Conservation (phyloP, 1,140 invertebrate species). For the Pseudomyrmex concolor region DNA sequence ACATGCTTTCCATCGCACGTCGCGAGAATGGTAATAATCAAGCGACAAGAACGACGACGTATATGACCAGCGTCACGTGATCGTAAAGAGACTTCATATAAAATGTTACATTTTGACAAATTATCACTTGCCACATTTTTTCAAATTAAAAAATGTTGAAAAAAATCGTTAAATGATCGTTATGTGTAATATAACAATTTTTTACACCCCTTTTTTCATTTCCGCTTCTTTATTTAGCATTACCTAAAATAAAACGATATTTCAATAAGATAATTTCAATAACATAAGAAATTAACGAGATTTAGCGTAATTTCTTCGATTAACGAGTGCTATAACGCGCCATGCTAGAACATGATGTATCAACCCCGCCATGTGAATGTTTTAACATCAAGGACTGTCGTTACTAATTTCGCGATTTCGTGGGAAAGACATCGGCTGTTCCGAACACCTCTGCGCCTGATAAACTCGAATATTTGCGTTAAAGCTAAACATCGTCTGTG, state of each 20-base stretch:
- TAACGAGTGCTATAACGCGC: background rate
- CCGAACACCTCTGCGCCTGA: background rate
- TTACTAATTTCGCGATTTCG: constrained; percentile 24
- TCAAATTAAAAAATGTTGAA: no score
- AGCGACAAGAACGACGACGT: no score
- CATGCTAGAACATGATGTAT: background rate
- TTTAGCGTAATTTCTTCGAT: constrained; percentile 1
- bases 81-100: no score
- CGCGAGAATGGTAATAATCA: no score
- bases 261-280: no score
- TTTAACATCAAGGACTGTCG: constrained; percentile 33
- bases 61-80: no score
- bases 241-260: no score
- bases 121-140: no score
- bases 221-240: background rate
- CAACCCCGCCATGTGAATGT: constrained; percentile 25
- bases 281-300: background rate
- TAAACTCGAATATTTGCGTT: background rate
- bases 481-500: constrained; percentile 3
- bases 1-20: no score
- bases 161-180: no score
- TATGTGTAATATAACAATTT: no score
- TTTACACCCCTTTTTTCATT: background rate
- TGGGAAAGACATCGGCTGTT: constrained; percentile 47
- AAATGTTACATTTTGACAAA: no score